Conservation (phyloP, 1,140 invertebrate genomes). For the Gryllus bimaculatus region DNA sequence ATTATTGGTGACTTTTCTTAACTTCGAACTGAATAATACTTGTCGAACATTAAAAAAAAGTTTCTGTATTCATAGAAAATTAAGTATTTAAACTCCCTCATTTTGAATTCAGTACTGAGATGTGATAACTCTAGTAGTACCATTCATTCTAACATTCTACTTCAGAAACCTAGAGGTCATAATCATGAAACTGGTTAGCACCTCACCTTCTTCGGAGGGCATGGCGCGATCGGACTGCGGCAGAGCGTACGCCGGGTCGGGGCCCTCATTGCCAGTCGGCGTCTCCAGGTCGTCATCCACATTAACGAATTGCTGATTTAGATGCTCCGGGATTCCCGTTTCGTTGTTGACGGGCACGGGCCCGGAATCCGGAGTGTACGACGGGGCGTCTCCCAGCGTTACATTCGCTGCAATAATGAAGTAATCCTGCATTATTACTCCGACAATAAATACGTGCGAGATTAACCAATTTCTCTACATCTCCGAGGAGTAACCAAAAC, state of each 20-base stretch:
- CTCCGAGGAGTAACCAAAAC: too few species aligned
- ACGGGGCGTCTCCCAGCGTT: slow-evolving; percentile 22
- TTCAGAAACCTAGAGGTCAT: too few species aligned
- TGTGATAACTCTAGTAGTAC: background rate
- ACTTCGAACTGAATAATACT: background rate
- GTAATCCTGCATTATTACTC: background rate
- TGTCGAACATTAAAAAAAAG: background rate
- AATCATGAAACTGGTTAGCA: too few species aligned
- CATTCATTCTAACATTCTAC: too few species aligned
- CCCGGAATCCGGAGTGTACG: slow-evolving; percentile 17
- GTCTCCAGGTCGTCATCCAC: slow-evolving; percentile 46
- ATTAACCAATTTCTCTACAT: background rate
- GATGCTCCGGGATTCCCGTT: slow-evolving; percentile 15
- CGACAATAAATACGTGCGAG: background rate
- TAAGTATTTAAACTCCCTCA: background rate
- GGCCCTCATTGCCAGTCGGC: slow-evolving; percentile 46
- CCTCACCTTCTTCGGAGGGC: background rate
- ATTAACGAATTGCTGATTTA: slow-evolving; percentile 34
- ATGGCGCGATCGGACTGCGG: slow-evolving; percentile 29
- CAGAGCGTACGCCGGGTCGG: slow-evolving; percentile 38
- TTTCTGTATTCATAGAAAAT: background rate
- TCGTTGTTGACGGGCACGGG: background rate
- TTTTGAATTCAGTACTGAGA: background rate
- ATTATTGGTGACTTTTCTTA: background rate
- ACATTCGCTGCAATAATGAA: background rate